These are phyloP conservation scores for Phaethon lepturus DNA, from an alignment of 2,113 vertebrate genomes.

Conservation along the genomic window DNA sequence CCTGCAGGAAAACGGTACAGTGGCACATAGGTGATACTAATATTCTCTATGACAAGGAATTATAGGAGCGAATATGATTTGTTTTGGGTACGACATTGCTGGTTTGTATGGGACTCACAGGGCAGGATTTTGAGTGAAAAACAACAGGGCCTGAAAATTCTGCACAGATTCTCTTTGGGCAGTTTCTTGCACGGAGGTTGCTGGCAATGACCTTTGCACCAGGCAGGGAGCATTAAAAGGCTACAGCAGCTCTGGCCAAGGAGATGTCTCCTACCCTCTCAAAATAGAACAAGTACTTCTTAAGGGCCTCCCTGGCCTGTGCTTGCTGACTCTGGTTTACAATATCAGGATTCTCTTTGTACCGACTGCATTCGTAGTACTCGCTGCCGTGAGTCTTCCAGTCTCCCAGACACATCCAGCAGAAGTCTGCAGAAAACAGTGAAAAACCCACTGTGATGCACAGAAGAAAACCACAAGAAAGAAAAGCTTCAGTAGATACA, in stretches of 20 bases:
- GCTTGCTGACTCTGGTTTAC: conserved; percentile 99
- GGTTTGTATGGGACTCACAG: neutral
- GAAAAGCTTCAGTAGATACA: conserved; percentile 39
- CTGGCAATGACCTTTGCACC: conserved; percentile 65
- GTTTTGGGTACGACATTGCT: neutral
- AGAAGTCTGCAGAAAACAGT: conserved; percentile 88
- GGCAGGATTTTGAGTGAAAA: neutral
- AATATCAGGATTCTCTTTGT: conserved; percentile 99
- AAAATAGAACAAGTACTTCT: conserved; percentile 99
- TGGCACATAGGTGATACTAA: neutral
- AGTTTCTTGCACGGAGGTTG: conserved; percentile 43
- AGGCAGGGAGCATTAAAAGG: conserved; percentile 69
- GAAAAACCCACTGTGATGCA: conserved; percentile 17
- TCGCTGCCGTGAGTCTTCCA: conserved; percentile 99
- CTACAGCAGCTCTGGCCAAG: conserved; percentile 64
- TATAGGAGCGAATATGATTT: neutral
- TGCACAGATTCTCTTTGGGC: conserved; percentile 8
- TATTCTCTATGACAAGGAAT: neutral
- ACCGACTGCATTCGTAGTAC: conserved; percentile 99
- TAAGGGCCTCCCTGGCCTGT: conserved; percentile 97
- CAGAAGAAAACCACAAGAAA: neutral
- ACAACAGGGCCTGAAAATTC: neutral
- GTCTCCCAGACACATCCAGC: conserved; percentile 99
- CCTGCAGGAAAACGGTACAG: neutral
- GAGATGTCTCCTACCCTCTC: conserved; percentile 89